phyloP scores from a whole-genome alignment of 2,888 invertebrate genomes.

The Cremastobaeus sp. region DNA sequence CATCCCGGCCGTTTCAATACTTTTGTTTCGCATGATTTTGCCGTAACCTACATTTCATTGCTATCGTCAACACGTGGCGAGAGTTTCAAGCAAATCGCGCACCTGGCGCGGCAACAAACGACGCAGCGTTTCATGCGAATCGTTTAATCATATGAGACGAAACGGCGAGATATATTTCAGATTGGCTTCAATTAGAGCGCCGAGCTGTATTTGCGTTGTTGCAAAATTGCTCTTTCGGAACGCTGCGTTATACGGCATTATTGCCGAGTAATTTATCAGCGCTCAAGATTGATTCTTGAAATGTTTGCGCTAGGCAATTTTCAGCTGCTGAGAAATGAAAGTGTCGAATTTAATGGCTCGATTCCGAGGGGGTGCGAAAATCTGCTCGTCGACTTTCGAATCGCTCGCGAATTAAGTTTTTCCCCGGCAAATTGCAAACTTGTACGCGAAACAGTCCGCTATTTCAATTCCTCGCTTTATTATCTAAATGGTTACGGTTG shows the following conservation, averaged over 20 bases:
- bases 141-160: conserved; percentile 43
- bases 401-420: no score
- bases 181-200: conserved; percentile 31
- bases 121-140: conserved; percentile 30
- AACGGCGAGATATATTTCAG: conserved; percentile 28
- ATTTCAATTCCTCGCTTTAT: no score
- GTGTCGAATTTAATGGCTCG: no score
- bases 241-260: no score
- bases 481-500: no score
- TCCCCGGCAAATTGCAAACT: no score
- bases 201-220: neutral
- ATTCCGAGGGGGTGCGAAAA: no score
- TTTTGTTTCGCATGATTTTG: conserved; percentile 41
- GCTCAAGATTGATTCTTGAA: neutral
- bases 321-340: no score
- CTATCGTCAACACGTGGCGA: conserved; percentile 46
- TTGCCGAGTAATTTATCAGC: neutral
- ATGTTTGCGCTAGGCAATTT: no score
- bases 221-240: no score
- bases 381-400: no score
- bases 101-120: conserved; percentile 55
- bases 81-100: conserved; percentile 48
- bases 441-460: no score
- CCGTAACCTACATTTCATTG: conserved; percentile 54
- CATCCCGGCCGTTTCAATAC: conserved; percentile 14